A percentile compares a stretch with the other conserved stretches of the same genome.
Evolutionary conservation across 2,888 invertebrate species (phyloP).

Genomic region (Zele albiditarsus): DNA sequence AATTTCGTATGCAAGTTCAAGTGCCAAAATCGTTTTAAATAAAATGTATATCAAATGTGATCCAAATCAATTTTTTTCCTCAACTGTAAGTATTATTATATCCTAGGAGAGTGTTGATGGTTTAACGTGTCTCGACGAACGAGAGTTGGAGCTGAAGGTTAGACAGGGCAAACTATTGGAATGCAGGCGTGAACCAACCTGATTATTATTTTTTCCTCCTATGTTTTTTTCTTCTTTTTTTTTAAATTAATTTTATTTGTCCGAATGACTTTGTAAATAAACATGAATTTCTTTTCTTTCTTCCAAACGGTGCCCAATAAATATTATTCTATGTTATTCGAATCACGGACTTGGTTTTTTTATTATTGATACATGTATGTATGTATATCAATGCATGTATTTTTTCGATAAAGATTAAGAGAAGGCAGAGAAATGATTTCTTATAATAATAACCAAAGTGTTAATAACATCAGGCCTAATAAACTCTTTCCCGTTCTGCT

Average conservation of each 20-base stretch:
- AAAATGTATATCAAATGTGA: too few species aligned
- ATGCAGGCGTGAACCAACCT: conserved; percentile 35
- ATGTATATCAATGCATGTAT: neutral
- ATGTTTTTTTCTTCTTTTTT: neutral
- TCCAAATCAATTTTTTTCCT: too few species aligned
- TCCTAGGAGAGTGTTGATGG: conserved; percentile 51
- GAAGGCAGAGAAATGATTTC: neutral
- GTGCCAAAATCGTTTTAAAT: too few species aligned
- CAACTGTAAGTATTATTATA: neutral
- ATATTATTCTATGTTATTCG: neutral
- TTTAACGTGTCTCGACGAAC: conserved; percentile 34
- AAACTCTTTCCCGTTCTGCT: conserved; percentile 8
- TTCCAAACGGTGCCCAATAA: neutral
- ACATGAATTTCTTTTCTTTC: neutral
- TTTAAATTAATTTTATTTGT: neutral
- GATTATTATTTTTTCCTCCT: conserved; percentile 29
- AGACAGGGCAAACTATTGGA: conserved; percentile 40
- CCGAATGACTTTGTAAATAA: neutral
- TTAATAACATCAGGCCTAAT: neutral
- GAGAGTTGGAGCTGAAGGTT: conserved; percentile 43
- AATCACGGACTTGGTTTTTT: neutral
- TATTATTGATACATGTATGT: too few species aligned
- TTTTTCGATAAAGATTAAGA: neutral
- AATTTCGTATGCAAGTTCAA: too few species aligned
- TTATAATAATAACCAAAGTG: neutral